Percentiles rank a stretch among this genome's conserved stretches.
phyloP scores from a whole-genome alignment of 2,888 invertebrate species.

The Stegana nigrithorax region DNA sequence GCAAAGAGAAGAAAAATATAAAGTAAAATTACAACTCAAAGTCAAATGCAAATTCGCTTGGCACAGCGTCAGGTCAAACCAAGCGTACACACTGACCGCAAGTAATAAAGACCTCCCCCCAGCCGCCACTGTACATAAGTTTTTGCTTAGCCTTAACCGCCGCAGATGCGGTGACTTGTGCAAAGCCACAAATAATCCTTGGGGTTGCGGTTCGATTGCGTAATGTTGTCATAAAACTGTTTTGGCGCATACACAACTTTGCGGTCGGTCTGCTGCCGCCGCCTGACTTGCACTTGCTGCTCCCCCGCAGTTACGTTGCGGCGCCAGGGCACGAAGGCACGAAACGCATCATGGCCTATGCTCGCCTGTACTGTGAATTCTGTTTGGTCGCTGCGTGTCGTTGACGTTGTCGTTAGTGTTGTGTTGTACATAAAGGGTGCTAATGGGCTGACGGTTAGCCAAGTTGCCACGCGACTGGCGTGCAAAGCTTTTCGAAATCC shows the following conservation, averaged over 20 bases:
- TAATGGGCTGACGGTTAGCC: slow-evolving; percentile 22
- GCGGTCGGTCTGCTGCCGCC: not conserved
- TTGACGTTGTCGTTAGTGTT: not conserved
- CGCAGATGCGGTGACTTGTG: no score
- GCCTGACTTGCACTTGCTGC: no score
- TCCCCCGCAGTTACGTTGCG: no score
- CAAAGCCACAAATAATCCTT: slow-evolving; percentile 16
- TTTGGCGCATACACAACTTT: not conserved
- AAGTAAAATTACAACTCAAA: not conserved
- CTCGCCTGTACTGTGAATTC: no score
- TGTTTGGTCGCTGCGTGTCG: no score
- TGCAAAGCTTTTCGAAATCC: slow-evolving; percentile 15
- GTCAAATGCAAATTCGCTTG: no score
- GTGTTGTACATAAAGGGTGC: slow-evolving; percentile 19
- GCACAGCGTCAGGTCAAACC: no score
- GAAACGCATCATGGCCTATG: not conserved
- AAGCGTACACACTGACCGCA: no score
- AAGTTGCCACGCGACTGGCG: slow-evolving; percentile 5
- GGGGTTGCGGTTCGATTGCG: slow-evolving; percentile 14
- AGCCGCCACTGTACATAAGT: no score
- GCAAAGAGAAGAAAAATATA: not conserved
- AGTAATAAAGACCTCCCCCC: no score
- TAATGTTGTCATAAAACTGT: slow-evolving; percentile 15
- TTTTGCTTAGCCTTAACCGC: no score
- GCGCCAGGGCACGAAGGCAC: not conserved